Base-by-base conservation (phyloP, 1,140 invertebrate genomes). In the Ceratina australensis region DNA sequence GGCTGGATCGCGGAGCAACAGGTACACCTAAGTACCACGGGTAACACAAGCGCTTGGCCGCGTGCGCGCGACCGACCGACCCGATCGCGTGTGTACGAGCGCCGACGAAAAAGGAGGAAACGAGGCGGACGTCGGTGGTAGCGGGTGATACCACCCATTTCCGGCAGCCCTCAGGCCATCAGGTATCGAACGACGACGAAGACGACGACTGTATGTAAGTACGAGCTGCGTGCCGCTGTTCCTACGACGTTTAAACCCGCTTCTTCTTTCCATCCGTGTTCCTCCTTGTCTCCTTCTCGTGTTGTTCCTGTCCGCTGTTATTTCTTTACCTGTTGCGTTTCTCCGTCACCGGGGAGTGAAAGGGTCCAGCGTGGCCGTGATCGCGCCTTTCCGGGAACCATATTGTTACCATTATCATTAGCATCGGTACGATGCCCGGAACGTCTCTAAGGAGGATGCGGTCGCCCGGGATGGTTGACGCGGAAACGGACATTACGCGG, bases 121-220 rank as follows among this genome's bases (percentile, higher is more conserved):
- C 76, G 78, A 83, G 64, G 74, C 74, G 78, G 73, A 87, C 76
- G 84, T 82, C 81, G 78, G 81, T 84, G 83, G 84, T 89, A 88
- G 89, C 86, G 87, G 89, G 88, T 89, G 88, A 84, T 83, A 83
- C 84, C 90, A 88, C 90, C 86, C 87, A 89, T 83, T 89, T 91
- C 89, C 90, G 87, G 87, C 84, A 81, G 80, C 75, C 72, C 74
- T 50, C 68, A 78, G 81, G 82, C 85, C 61, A 72, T 76, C 67
- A 63, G 69, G n/a, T 67, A 81, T 60, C 26, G 61, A n/a, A 68
- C 73, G 16, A 22, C 33, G 33, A 42, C 33, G 33, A 7, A 5
- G 33, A 7, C 33, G 33, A 42, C 33, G 33, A 42, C 33, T 64
- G 20, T 3, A 20, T 64, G 20, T 3, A 20, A 56, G 54, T 54